Evolutionary conservation across 2,888 invertebrate genomes (phyloP), one percentile per base, ranked within the genome.

Genomic region (Ornithoptera priamus): DNA sequence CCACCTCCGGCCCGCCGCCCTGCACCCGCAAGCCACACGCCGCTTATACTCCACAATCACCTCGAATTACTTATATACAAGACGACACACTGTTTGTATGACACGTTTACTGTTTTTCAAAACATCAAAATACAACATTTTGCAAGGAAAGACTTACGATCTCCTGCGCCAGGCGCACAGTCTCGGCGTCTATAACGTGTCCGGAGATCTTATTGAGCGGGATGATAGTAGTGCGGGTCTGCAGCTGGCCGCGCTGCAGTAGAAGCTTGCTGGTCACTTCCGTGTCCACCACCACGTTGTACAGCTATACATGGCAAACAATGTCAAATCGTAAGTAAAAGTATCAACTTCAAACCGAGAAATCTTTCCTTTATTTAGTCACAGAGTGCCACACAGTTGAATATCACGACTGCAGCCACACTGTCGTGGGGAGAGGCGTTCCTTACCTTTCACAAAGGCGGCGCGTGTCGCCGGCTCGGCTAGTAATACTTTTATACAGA

Each of bases 251-350:
- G 72, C 94, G 94, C 87, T 97, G 94, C 69, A 99, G 93, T 73
- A 99, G 92, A 82, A 95, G 94, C 86, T 97, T 98, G 78, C 97
- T 96, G 0, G 97, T 97, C 67, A 93, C 91, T 81, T 98, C 98
- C 61, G 95, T 96, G 81, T 98, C 97, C 53, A 98, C 97, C 64
- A 99, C 96, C 71, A 99, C 96, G 90, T 98, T 97, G 89, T 96
- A 97, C 39, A 99, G 85, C 97, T 98, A 77, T 22, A 57, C 24
- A 30, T 8, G 4, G 7, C n/a, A 46, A 12, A 36, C 12, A 12
- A 15, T 10, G 10, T 10, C 39, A 39, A 39, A 39, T 10, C 8
- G 7, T 39, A 10, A 36, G 7, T 39, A 39, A 39, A 39, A 39
- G 7, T 39, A 39, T 10, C 8, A 7, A 39, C 8, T 10, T 39